These are phyloP conservation scores for Carduelis carduelis DNA, from an alignment of 2,797 vertebrate genomes.

Conservation along the genomic window DNA sequence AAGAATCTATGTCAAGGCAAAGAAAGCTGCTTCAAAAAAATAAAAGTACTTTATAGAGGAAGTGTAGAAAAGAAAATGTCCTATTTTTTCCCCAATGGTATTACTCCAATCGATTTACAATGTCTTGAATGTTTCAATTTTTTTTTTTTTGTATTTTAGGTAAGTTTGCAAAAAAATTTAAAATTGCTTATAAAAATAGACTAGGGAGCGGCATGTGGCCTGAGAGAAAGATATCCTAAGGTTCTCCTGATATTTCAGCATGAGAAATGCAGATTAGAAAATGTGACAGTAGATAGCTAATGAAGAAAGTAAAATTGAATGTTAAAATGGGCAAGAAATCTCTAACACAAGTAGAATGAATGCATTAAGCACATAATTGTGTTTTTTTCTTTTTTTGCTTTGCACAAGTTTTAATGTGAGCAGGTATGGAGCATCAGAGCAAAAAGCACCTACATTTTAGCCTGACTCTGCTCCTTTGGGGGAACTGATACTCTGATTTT, in stretches of 20 bases:
- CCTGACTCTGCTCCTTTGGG: background rate
- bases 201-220: background rate
- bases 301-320: background rate
- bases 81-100: background rate
- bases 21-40: background rate
- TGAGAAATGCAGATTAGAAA: background rate
- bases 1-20: background rate
- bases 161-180: background rate
- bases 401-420: background rate
- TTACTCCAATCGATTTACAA: background rate
- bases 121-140: background rate
- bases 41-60: background rate
- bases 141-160: background rate
- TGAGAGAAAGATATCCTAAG: background rate
- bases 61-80: background rate
- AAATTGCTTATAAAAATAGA: background rate
- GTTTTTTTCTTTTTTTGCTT: background rate
- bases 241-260: background rate
- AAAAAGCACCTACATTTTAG: background rate
- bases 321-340: background rate
- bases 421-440: background rate
- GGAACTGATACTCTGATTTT: background rate
- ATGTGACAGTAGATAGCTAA: background rate
- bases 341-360: background rate
- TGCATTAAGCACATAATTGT: background rate